Evolutionary conservation across 2,797 vertebrate genomes (phyloP), one percentile per base, ranked within the genome.

Genomic region (Paedocypris micromegethes): DNA sequence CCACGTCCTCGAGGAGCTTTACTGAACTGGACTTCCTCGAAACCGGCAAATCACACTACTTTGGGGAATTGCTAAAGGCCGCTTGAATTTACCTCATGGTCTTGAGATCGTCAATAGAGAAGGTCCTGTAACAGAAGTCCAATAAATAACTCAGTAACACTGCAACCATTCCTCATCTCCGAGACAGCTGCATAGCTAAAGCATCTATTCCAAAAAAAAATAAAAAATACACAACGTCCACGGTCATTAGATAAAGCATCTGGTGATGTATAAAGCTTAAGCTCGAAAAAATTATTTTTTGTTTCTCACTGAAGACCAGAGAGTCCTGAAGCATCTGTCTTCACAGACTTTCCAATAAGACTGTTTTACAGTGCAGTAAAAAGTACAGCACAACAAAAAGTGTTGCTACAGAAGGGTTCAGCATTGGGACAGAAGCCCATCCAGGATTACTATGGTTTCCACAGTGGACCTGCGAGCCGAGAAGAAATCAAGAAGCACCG

Each of bases 211-310:
- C 80, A 78, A 77, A 75, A 74, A 68, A 8, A 44, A 66, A n/a
- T n/a, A n/a, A 80, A 79, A 70, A 70, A 80, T 76, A 78, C 53
- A 61, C 6, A 39, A 65, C 59, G 75, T 83, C 79, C 70, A 62
- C 43, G 39, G 66, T 68, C 5, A 57, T 64, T 58, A 83, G 77
- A 71, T 81, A 84, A 86, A 84, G 84, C 83, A 77, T 84, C 83
- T 72, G 81, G 83, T 83, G 83, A 81, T 85, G 76, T 83, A 79
- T 87, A 86, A 90, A 87, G 88, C 87, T 86, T 75, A 79, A 82
- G 73, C 76, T 48, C 45, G 54, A 60, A 75, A 62, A 47, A 72
- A 59, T 49, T 9, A 5, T 69, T 54, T 37, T 70, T 23, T 7
- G 5, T 54, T 59, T 59, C 46, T 56, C 49, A 59, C 71, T 71